Percentiles rank a stretch among this genome's conserved stretches.
phyloP scores from a whole-genome alignment of 1,140 invertebrate species.

The Neodiprion fabricii region DNA sequence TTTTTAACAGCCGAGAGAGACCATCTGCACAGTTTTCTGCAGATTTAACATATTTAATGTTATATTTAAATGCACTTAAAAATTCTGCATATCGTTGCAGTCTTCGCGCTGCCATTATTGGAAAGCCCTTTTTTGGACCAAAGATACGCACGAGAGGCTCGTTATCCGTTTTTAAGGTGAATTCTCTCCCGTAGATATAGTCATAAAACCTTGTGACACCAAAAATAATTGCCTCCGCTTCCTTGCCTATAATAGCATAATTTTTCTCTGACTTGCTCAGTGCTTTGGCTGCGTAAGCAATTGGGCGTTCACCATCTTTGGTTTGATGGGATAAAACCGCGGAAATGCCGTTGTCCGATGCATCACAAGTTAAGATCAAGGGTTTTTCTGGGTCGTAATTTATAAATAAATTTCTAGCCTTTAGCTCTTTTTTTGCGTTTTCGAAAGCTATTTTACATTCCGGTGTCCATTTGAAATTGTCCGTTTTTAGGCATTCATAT shows the following conservation, averaged over 20 bases:
- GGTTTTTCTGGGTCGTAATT: slow-evolving; percentile 29
- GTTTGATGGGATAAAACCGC: slow-evolving; percentile 21
- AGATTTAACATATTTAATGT: slow-evolving; percentile 26
- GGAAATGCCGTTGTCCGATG: slow-evolving; percentile 27
- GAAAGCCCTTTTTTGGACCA: slow-evolving; percentile 28
- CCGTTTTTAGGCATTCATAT: not conserved
- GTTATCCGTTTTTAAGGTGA: slow-evolving; percentile 48
- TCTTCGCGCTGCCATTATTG: slow-evolving; percentile 28
- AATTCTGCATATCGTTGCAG: slow-evolving; percentile 31
- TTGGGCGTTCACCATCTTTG: slow-evolving; percentile 19
- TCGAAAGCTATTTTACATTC: slow-evolving; percentile 19
- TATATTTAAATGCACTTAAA: slow-evolving; percentile 29
- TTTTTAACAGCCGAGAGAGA: slow-evolving; percentile 31
- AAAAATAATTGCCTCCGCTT: slow-evolving; percentile 6
- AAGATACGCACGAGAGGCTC: slow-evolving; percentile 40
- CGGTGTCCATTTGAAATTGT: slow-evolving; percentile 30
- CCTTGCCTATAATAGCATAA: slow-evolving; percentile 13
- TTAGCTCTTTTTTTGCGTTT: slow-evolving; percentile 12
- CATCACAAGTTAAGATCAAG: slow-evolving; percentile 28
- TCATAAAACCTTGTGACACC: slow-evolving; percentile 51
- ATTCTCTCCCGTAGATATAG: slow-evolving; percentile 38
- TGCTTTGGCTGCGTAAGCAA: slow-evolving; percentile 21
- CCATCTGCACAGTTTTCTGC: slow-evolving; percentile 36
- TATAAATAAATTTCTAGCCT: not conserved
- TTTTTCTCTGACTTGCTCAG: slow-evolving; percentile 4